A percentile compares a stretch with the other conserved stretches of the same genome.
Conservation (phyloP, 2,888 invertebrate genomes). For the Brachyopa scutellaris region DNA sequence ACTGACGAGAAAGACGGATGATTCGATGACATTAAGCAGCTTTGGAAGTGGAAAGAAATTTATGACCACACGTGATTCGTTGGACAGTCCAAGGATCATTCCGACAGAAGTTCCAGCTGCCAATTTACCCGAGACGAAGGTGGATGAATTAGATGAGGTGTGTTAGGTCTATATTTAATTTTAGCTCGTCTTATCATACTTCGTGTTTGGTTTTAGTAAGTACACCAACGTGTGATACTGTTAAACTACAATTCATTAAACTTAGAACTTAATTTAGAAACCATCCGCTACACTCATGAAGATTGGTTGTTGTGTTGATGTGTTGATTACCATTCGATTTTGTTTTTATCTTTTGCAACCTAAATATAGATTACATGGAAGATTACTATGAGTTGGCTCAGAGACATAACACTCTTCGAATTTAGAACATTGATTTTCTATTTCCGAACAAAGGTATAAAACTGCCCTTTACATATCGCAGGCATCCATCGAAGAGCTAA, state of each 20-base stretch:
- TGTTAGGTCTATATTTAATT: constrained; percentile 14
- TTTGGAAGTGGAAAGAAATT: constrained; percentile 80
- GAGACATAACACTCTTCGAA: constrained; percentile 44
- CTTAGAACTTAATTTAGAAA: no score
- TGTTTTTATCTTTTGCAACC: constrained; percentile 36
- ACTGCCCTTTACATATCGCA: constrained; percentile 48
- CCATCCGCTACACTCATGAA: no score
- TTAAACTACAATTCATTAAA: no score
- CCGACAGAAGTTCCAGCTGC: constrained; percentile 76
- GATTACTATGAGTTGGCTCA: constrained; percentile 51
- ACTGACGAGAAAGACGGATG: constrained; percentile 39
- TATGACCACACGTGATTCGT: constrained; percentile 79
- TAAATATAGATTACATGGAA: constrained; percentile 57
- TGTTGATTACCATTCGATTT: no score
- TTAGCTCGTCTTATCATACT: constrained; percentile 13
- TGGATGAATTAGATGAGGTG: constrained; percentile 75
- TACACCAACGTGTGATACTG: no score
- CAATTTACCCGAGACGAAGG: constrained; percentile 68
- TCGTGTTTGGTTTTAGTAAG: no score
- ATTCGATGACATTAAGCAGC: constrained; percentile 74
- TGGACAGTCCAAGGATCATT: constrained; percentile 79
- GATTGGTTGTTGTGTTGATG: no score
- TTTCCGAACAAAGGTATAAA: constrained; percentile 60
- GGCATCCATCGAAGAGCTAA: constrained; percentile 45
- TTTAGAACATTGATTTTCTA: constrained; percentile 64